Conservation (phyloP, 1,140 invertebrate genomes). For the Chironomus tepperi region DNA sequence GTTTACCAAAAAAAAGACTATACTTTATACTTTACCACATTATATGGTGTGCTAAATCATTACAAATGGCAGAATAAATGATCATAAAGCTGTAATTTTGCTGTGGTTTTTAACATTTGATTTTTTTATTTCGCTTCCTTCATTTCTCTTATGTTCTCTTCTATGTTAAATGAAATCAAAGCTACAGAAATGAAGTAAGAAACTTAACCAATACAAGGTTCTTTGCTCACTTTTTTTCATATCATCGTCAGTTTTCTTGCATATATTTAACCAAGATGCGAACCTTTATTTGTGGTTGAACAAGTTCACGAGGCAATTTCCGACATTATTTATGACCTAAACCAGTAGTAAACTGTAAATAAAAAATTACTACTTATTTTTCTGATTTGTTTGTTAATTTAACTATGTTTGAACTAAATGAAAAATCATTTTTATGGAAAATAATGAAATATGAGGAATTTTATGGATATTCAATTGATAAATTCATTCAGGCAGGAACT, state of each 20-base stretch:
- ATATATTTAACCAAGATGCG: neutral
- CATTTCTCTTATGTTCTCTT: neutral
- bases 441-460: too few species aligned
- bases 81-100: conserved; percentile 14
- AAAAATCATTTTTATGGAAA: too few species aligned
- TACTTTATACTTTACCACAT: neutral
- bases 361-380: too few species aligned
- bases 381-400: too few species aligned
- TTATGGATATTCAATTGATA: too few species aligned
- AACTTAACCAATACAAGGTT: neutral
- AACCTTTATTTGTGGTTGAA: neutral
- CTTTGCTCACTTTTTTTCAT: neutral
- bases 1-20: too few species aligned
- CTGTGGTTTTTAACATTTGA: conserved; percentile 1
- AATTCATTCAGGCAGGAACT: too few species aligned
- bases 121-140: neutral
- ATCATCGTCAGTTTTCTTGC: neutral
- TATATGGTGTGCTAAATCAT: conserved; percentile 8
- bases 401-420: too few species aligned
- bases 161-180: neutral
- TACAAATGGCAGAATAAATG: conserved; percentile 13
- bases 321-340: too few species aligned
- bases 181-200: neutral
- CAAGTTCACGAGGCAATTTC: too few species aligned
- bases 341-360: too few species aligned